These are phyloP conservation scores for Hirtodrosophila alboralis DNA, from an alignment of 2,888 invertebrate species.

Conservation along the genomic window DNA sequence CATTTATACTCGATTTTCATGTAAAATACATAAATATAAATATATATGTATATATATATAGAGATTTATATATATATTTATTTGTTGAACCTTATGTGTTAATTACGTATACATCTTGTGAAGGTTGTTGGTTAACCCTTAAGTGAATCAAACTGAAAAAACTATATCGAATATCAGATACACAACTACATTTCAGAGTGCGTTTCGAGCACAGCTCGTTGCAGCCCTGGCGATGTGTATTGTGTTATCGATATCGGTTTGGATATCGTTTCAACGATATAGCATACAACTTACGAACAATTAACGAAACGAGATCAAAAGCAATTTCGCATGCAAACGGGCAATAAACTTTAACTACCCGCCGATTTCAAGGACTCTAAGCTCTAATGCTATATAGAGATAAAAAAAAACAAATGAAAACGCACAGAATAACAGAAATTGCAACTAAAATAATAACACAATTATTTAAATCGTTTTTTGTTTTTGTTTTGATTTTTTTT, in stretches of 20 bases:
- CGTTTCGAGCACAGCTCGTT: conserved; percentile 65
- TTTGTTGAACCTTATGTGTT: conserved; percentile 74
- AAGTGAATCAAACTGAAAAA: conserved; percentile 57
- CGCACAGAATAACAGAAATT: conserved; percentile 28
- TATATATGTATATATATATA: conserved; percentile 52
- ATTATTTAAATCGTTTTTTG: conserved; percentile 58
- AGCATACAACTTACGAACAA: conserved; percentile 58
- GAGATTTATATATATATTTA: conserved; percentile 41
- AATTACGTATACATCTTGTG: conserved; percentile 84
- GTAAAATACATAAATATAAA: conserved; percentile 70
- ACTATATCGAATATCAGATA: conserved; percentile 15
- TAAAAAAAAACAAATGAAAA: conserved; percentile 37
- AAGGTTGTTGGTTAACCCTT: conserved; percentile 71
- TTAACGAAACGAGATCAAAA: conserved; percentile 75
- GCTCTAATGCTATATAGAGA: conserved; percentile 34
- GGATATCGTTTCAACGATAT: conserved; percentile 20
- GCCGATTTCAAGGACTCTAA: conserved; percentile 40
- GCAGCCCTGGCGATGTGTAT: conserved; percentile 27
- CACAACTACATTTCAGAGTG: conserved; percentile 19
- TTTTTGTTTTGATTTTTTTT: conserved; percentile 59
- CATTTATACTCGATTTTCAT: conserved; percentile 49
- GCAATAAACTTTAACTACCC: conserved; percentile 7
- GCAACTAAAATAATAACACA: conserved; percentile 72
- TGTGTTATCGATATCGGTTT: conserved; percentile 28
- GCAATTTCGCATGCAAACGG: conserved; percentile 52